Evolutionary conservation across 2,888 invertebrate genomes (phyloP).

Genomic region (Erebia aethiops): DNA sequence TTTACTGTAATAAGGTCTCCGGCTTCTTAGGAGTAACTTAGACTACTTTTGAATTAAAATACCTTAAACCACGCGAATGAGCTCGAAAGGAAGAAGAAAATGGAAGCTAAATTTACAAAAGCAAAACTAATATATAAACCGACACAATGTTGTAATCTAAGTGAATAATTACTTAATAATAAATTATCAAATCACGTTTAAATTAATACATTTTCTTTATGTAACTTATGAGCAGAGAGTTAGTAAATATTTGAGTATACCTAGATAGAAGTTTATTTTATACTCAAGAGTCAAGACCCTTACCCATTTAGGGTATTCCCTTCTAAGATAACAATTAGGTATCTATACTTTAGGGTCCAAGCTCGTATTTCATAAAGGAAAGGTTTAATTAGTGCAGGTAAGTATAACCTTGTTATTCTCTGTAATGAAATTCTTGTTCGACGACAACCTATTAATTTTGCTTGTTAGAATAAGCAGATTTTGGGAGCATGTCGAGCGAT

Average conservation of each 20-base stretch:
- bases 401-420: slow-evolving; percentile 27
- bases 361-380: slow-evolving; percentile 31
- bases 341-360: slow-evolving; percentile 6
- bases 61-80: too few relatives aligned
- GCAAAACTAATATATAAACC: too few relatives aligned
- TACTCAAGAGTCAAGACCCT: slow-evolving; percentile 1
- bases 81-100: too few relatives aligned
- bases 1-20: too few relatives aligned
- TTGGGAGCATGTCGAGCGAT: too few relatives aligned
- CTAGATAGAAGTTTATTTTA: slow-evolving; percentile 8
- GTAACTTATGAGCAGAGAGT: background rate
- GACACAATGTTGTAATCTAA: too few relatives aligned
- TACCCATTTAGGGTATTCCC: slow-evolving; percentile 9
- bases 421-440: slow-evolving; percentile 29
- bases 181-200: too few relatives aligned
- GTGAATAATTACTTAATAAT: too few relatives aligned
- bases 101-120: too few relatives aligned
- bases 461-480: background rate
- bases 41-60: too few relatives aligned
- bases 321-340: slow-evolving; percentile 31
- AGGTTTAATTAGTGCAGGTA: slow-evolving; percentile 32
- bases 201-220: too few relatives aligned
- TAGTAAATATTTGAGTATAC: background rate
- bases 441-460: slow-evolving; percentile 12
- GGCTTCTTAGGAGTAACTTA: too few relatives aligned